Conservation (phyloP, 2,113 vertebrate genomes). For the Hypocryptadius cinnamomeus region DNA sequence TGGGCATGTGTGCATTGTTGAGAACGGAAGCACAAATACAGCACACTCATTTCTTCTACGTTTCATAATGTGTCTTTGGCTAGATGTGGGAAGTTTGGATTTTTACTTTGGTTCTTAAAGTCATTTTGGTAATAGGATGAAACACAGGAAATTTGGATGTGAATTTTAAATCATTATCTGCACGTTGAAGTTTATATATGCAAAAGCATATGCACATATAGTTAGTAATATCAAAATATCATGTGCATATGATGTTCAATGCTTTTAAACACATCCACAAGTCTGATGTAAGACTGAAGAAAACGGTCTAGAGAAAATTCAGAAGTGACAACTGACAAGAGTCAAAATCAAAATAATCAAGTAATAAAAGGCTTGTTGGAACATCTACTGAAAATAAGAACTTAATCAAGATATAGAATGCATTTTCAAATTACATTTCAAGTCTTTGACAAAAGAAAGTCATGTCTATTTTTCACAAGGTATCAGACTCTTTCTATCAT, state of each 20-base stretch:
- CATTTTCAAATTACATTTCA: neutral
- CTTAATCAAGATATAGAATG: neutral
- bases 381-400: neutral
- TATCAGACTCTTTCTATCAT: neutral
- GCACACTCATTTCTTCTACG: neutral
- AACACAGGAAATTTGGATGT: neutral
- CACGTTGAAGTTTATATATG: neutral
- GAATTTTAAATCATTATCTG: neutral
- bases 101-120: neutral
- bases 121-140: neutral
- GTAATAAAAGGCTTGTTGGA: neutral
- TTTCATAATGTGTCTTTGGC: neutral
- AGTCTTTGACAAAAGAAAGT: neutral
- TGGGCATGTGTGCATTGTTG: neutral
- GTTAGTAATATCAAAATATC: neutral
- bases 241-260: accelerated
- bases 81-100: neutral
- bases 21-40: neutral
- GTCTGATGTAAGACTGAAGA: neutral
- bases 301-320: neutral
- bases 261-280: neutral
- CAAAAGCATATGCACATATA: neutral
- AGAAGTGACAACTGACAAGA: neutral
- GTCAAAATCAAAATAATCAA: neutral
- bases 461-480: neutral